Percentiles rank a stretch among this genome's conserved stretches.
phyloP scores from a whole-genome alignment of 2,888 invertebrate genomes.

The Ptychoptera contaminata region DNA sequence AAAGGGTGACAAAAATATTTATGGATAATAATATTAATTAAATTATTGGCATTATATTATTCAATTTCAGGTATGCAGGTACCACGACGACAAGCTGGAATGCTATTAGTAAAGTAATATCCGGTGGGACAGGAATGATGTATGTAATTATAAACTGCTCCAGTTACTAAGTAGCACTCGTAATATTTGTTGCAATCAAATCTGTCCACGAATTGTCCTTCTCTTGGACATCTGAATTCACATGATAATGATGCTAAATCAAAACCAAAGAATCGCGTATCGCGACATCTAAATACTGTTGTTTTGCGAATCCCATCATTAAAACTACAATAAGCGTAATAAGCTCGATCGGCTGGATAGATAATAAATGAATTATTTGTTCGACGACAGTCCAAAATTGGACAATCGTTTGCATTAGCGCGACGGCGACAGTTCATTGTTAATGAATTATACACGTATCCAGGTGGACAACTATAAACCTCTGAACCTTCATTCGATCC shows the following conservation, averaged over 20 bases:
- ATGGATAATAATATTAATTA: no score
- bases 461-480: slow-evolving; percentile 7
- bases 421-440: slow-evolving; percentile 4
- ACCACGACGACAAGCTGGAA: background rate
- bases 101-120: background rate
- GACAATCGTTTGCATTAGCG: slow-evolving; percentile 4
- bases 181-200: slow-evolving; percentile 7
- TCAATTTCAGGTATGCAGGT: background rate
- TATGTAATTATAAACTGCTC: background rate
- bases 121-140: slow-evolving; percentile 2
- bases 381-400: slow-evolving; percentile 6
- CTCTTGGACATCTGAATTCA: slow-evolving; percentile 4
- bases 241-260: slow-evolving; percentile 3
- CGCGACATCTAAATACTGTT: slow-evolving; percentile 4
- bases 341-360: background rate
- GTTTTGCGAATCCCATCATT: background rate
- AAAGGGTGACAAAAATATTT: no score
- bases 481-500: background rate
- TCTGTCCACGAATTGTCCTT: slow-evolving; percentile 7
- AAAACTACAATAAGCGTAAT: background rate
- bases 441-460: slow-evolving; percentile 7
- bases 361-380: slow-evolving; percentile 1
- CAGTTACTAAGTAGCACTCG: slow-evolving; percentile 5
- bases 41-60: no score
- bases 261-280: slow-evolving; percentile 4